Conservation (phyloP, 2,888 invertebrate species). For the Drosophila kanekoi region DNA sequence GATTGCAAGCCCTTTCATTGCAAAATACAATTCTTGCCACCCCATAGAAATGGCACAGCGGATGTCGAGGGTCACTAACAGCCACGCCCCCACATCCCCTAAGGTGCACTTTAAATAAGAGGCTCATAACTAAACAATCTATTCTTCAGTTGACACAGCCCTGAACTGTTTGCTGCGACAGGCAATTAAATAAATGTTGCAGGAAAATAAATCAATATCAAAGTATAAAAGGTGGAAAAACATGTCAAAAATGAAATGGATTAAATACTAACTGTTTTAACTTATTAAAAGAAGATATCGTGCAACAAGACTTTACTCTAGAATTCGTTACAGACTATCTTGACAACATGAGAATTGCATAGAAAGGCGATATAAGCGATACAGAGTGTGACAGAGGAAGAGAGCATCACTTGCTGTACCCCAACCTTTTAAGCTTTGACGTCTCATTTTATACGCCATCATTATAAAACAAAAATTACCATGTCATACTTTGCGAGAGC, state of each 20-base stretch:
- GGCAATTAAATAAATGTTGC: constrained; percentile 10
- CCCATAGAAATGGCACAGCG: constrained; percentile 35
- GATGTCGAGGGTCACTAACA: constrained; percentile 52
- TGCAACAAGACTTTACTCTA: too few species aligned
- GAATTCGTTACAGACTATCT: neutral
- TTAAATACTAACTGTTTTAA: neutral
- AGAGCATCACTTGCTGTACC: neutral
- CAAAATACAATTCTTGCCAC: constrained; percentile 42
- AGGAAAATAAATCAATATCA: constrained; percentile 3
- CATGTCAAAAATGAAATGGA: too few species aligned
- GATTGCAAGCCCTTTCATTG: constrained; percentile 17
- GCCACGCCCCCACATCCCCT: constrained; percentile 10
- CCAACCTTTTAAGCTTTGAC: too few species aligned
- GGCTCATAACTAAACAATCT: constrained; percentile 14
- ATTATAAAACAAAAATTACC: constrained; percentile 7
- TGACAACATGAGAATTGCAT: neutral
- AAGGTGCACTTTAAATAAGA: constrained; percentile 13
- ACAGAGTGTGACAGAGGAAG: neutral
- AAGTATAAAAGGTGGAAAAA: neutral
- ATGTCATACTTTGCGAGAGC: neutral
- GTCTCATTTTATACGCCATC: neutral
- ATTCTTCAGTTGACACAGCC: constrained; percentile 4
- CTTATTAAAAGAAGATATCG: too few species aligned
- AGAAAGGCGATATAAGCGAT: neutral
- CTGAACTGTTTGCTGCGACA: constrained; percentile 4